Base-by-base conservation (phyloP, 2,888 invertebrate species). In the Phengaris alcon region DNA sequence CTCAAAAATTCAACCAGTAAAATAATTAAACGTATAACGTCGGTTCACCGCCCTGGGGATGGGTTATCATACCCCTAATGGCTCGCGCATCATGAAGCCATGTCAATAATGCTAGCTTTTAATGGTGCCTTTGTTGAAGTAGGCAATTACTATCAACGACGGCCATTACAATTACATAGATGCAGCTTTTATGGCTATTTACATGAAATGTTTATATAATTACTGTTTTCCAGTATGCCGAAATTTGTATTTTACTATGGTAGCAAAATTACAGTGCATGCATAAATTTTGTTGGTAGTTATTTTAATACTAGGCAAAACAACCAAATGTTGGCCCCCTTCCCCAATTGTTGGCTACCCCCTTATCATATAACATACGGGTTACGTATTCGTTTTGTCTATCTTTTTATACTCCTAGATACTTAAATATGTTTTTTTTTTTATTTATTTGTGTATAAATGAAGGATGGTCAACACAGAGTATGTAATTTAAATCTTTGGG, bases 21-120 rank as follows among this genome's bases (percentile, higher is more conserved):
- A 70, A 70, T 70, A 70, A 48, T 70, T 15, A 73, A 73, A 44
- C 55, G 69, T 12, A 35, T 69, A n/a, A 13, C 5, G 76, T 76
- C 75, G 64, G 75, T 70, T 57, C 75, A 73, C 75, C 74, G 75
- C 75, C 73, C 77, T 35, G 68, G 77, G 73, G 82, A 83, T 81
- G 79, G 83, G 80, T 80, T 74, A 80, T 81, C 79, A 78, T 77
- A 84, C 85, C 85, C 82, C 87, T 90, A 90, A 90, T 90, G 88
- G 88, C 86, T 85, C 82, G 79, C 81, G 81, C 81, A 83, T 87
- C 87, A 87, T 86, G 82, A 64, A 83, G 85, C 84, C 86, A 84
- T 87, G 86, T 87, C 89, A 88, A 89, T 89, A 88, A 86, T 83
- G 83, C 82, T 82, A 82, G 86, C 88, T 86, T 89, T 89, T 87